Percentiles rank a stretch among this genome's conserved stretches.
phyloP scores from a whole-genome alignment of 2,113 vertebrate genomes.

The Semicossyphus pulcher region DNA sequence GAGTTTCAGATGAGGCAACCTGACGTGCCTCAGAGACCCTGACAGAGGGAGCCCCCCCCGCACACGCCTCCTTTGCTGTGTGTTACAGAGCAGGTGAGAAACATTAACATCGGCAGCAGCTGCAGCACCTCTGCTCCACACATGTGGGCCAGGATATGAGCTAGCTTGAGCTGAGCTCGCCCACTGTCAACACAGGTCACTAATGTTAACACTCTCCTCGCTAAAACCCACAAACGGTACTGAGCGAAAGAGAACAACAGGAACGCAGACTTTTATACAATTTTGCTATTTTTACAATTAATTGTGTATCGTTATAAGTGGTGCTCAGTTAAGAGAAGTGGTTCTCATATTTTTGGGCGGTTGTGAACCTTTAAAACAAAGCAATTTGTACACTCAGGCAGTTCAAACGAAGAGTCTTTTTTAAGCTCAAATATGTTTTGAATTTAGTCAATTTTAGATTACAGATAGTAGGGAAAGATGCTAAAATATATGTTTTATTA shows the following conservation, averaged over 20 bases:
- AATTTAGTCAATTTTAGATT: too few relatives aligned
- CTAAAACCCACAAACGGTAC: constrained; percentile 17
- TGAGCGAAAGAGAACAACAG: background rate
- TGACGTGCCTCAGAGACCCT: constrained; percentile 46
- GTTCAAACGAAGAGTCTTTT: too few relatives aligned
- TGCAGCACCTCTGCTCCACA: constrained; percentile 61
- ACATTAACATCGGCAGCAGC: constrained; percentile 67
- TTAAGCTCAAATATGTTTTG: too few relatives aligned
- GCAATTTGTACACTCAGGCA: too few relatives aligned
- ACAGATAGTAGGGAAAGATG: too few relatives aligned
- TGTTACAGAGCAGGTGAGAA: constrained; percentile 74
- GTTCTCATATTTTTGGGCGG: too few relatives aligned
- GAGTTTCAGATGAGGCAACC: constrained; percentile 47
- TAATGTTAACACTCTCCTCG: constrained; percentile 46
- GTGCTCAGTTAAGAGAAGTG: too few relatives aligned
- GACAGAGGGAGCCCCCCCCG: constrained; percentile 14
- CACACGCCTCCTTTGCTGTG: constrained; percentile 9
- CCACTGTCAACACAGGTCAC: constrained; percentile 46
- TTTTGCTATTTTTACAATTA: too few relatives aligned
- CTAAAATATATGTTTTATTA: too few relatives aligned
- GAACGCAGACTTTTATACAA: too few relatives aligned
- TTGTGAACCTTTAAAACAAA: too few relatives aligned
- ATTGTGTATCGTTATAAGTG: too few relatives aligned
- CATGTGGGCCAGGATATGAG: constrained; percentile 63
- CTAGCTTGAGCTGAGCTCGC: constrained; percentile 23